Conservation (phyloP, 2,888 invertebrate species). For the Ophonus ardosiacus region DNA sequence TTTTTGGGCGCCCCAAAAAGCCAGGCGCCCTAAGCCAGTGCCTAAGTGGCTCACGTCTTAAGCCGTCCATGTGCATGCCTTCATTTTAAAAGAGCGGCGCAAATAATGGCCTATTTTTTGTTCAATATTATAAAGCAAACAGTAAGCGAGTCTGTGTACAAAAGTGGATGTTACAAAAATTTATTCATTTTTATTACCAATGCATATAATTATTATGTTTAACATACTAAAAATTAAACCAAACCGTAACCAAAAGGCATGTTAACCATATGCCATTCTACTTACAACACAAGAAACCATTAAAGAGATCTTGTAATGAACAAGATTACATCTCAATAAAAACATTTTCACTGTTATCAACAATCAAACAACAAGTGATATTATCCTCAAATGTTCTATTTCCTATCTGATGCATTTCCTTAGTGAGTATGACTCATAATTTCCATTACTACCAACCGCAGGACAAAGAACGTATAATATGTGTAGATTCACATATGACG, state of each 20-base stretch:
- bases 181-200: too few species aligned
- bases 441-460: constrained; percentile 1
- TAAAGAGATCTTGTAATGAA: not conserved
- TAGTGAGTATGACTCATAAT: not conserved
- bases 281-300: not conserved
- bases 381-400: constrained; percentile 11
- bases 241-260: not conserved
- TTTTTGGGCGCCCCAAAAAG: too few species aligned
- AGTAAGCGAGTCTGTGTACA: too few species aligned
- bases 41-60: too few species aligned
- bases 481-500: constrained; percentile 16
- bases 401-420: constrained; percentile 33
- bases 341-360: not conserved
- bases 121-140: too few species aligned
- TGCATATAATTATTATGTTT: too few species aligned
- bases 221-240: not conserved
- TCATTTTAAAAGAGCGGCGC: too few species aligned
- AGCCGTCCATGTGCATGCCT: too few species aligned
- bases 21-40: too few species aligned
- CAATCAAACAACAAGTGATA: constrained; percentile 26
- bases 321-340: constrained; percentile 32
- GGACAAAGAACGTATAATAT: constrained; percentile 44
- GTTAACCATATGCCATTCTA: constrained; percentile 5
- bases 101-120: too few species aligned
- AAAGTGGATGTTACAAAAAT: too few species aligned